Conservation (phyloP, 53 echinoderm and acorn worm species). For the Paracentrotus lividus region DNA sequence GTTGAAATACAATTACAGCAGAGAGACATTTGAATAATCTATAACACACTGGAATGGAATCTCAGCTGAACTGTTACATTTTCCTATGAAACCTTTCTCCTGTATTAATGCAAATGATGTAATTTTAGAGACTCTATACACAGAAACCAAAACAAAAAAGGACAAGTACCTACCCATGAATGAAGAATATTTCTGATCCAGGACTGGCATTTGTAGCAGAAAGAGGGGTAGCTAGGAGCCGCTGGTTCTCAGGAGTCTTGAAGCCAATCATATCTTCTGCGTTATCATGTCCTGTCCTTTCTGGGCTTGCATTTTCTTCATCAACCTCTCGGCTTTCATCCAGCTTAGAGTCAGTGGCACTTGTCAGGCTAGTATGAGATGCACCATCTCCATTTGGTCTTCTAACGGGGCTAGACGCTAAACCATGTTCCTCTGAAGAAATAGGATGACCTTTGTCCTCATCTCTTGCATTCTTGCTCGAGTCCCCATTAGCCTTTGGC, state of each 20-base stretch:
- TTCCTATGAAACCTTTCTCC: background rate
- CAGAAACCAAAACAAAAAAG: background rate
- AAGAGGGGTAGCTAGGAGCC: background rate
- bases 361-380: background rate
- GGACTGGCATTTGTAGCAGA: background rate
- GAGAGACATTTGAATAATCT: background rate
- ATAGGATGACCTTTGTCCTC: background rate
- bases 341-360: background rate
- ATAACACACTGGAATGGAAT: background rate
- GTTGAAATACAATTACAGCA: background rate
- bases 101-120: too few species aligned
- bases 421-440: background rate
- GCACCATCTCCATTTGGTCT: background rate
- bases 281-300: background rate
- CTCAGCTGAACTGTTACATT: background rate
- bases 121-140: too few species aligned
- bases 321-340: background rate
- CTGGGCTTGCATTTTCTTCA: constrained; percentile 39
- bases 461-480: background rate
- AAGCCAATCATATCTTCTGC: background rate
- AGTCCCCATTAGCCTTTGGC: background rate
- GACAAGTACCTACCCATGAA: constrained; percentile 43
- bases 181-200: constrained; percentile 13
- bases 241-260: constrained; percentile 54
- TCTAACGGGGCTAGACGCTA: background rate